Base-by-base conservation (phyloP, 2,113 vertebrate species). In the Cygnus buccinator region DNA sequence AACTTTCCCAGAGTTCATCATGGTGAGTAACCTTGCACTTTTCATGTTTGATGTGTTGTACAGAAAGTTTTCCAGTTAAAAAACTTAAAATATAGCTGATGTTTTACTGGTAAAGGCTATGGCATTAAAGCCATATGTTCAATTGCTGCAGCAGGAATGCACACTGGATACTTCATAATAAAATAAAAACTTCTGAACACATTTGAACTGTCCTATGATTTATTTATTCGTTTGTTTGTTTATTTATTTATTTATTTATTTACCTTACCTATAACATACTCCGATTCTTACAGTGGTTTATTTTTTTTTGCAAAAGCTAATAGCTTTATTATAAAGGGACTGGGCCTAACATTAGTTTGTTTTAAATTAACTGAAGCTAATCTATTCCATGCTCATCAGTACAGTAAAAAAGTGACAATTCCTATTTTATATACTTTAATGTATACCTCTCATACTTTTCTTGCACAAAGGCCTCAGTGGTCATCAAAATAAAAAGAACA, bases 281-380 rank as follows among this genome's bases (percentile, higher is more conserved):
- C 11, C 5, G 41, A 41, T 50, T 61, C 48, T 5, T 55, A 1
- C 8, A 58, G 7, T 28, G 7, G 3, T 39, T 74, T 62, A 7
- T 82, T 73, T 63, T 63, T 13, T 72, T 83, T 83, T 58, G 83
- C 25, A 65, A 52, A 88, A 75, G 28, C 43, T 35, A 75, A 12
- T 41, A 68, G 3, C 6, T 79, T 48, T 79, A 44, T 44, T 65
- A 26, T 66, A 57, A 78, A 55, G 11, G 3, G 28, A 58, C 5
- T 9, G 6, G 29, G 13, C 37, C 11, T 37, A 58, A 0, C 0
- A 0, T 33, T 70, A 33, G 5, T 57, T 87, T 80, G 12, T 84
- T 76, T 78, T 37, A 7, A 58, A 3, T 43, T 77, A 52, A 35
- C 41, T 89, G 58, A 83, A 86, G 72, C 2, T 0, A 55, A 73